These are phyloP conservation scores for Damaliscus lunatus DNA, from an alignment of 2,113 vertebrate species.

Conservation along the genomic window DNA sequence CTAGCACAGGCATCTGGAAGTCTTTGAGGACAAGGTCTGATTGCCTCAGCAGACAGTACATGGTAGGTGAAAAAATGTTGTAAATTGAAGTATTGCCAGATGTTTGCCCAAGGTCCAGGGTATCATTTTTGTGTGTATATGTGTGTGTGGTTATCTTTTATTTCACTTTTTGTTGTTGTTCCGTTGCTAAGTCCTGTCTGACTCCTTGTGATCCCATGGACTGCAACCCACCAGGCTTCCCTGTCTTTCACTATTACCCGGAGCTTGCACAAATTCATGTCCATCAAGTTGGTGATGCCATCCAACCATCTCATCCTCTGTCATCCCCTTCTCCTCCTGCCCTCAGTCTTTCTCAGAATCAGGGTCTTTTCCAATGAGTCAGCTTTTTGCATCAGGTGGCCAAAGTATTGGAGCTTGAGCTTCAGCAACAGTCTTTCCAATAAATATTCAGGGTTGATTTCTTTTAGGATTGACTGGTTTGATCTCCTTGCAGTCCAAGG, in stretches of 20 bases:
- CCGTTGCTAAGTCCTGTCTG: background rate
- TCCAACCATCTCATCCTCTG: background rate
- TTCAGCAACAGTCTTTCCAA: background rate
- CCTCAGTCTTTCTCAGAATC: background rate
- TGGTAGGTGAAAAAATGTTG: background rate
- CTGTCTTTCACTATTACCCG: background rate
- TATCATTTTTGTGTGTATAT: background rate
- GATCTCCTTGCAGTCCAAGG: background rate
- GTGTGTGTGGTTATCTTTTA: background rate
- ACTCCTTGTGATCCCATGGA: background rate
- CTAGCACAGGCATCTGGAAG: background rate
- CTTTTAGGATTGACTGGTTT: background rate
- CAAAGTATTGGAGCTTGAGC: background rate
- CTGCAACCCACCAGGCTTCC: background rate
- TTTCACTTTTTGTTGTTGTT: background rate
- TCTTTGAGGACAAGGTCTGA: background rate
- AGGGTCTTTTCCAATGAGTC: background rate
- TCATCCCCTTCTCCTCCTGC: background rate
- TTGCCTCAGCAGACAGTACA: background rate
- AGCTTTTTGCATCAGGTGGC: background rate
- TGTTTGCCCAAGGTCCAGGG: background rate
- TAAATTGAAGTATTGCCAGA: background rate
- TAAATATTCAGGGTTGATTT: background rate
- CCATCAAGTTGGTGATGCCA: background rate
- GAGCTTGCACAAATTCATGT: background rate